Evolutionary conservation across 2,888 invertebrate species (phyloP).

Genomic region (Brachypterus glaber): DNA sequence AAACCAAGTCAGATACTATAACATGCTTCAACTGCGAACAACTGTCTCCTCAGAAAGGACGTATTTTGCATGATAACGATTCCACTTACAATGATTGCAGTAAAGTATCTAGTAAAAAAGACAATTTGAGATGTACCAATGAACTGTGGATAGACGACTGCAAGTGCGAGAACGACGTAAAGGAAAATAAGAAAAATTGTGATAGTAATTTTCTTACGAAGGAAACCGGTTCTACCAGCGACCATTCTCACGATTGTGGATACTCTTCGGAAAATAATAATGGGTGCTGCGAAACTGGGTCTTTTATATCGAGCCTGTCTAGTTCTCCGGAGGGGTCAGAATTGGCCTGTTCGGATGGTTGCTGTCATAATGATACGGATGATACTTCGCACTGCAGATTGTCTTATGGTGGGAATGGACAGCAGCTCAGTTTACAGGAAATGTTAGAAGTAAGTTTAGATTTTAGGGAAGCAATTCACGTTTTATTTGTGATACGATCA

Average conservation of each 20-base stretch:
- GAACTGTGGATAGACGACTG: slow-evolving; percentile 34
- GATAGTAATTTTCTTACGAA: slow-evolving; percentile 38
- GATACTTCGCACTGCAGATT: slow-evolving; percentile 31
- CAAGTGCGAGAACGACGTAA: slow-evolving; percentile 31
- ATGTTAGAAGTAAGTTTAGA: slow-evolving; percentile 67
- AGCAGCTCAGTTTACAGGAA: slow-evolving; percentile 59
- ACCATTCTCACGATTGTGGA: slow-evolving; percentile 74
- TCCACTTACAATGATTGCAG: slow-evolving; percentile 12
- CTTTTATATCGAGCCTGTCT: slow-evolving; percentile 64
- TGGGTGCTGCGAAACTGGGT: slow-evolving; percentile 57
- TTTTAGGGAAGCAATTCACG: no score
- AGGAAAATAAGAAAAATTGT: slow-evolving; percentile 28
- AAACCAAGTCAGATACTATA: slow-evolving; percentile 18
- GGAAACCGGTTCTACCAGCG: slow-evolving; percentile 53
- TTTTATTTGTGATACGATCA: no score
- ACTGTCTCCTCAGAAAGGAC: slow-evolving; percentile 12
- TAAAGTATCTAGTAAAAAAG: slow-evolving; percentile 25
- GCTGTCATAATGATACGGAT: slow-evolving; percentile 64
- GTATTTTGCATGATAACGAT: neutral
- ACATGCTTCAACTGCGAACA: slow-evolving; percentile 23
- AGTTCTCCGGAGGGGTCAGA: slow-evolving; percentile 87
- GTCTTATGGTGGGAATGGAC: slow-evolving; percentile 44
- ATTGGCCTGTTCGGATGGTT: slow-evolving; percentile 79
- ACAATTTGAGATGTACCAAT: slow-evolving; percentile 29
- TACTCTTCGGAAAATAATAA: slow-evolving; percentile 80